Evolutionary conservation across 2,888 invertebrate species (phyloP), one percentile per base, ranked within the genome.

Genomic region (Hydriomena furcata): DNA sequence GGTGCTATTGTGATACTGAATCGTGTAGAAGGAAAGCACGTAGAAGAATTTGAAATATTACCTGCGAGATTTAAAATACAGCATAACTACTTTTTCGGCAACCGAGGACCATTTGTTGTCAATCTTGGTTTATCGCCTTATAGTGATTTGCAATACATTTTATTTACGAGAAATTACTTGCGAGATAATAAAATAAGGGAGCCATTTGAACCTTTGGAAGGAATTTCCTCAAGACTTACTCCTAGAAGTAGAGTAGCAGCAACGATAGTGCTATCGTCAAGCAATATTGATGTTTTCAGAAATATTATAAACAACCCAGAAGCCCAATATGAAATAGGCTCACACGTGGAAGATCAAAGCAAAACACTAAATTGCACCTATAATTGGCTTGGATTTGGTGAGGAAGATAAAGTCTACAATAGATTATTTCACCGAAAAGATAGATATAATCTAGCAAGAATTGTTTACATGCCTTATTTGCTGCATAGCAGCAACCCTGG

Each of bases 231-330:
- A 0, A 92, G 93, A 61, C 81, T 99, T 30, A 95, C 95, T 65
- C 98, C 99, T 0, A 92, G 99, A 65, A 97, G 97, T 55, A 92
- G 96, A 61, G 98, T 99, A 0, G 96, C 98, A 1, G 99, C 99
- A 0, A 95, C 97, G 0, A 92, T 99, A 25, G 97, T 98, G 0
- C 92, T 99, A 11, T 96, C 97, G 0, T 98, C 98, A 0, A 94
- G 95, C 71, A 99, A 99, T 75, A 94, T 98, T 0, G 93, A 94
- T 32, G 92, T 99, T 1, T 97, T 93, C 66, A 92, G 99, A 51
- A 99, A 99, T 80, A 96, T 97, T 52, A 93, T 99, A 27, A 94
- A 96, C 51, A 99, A 99, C 82, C 95, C 95, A 1, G 94, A 95
- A 57, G 98, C 99, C 0, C 93, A 93, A 44, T 98, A 98, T 76